Evolutionary conservation across 1,140 invertebrate species (phyloP), one percentile per base, ranked within the genome.

Genomic region (Bicyclus anynana): DNA sequence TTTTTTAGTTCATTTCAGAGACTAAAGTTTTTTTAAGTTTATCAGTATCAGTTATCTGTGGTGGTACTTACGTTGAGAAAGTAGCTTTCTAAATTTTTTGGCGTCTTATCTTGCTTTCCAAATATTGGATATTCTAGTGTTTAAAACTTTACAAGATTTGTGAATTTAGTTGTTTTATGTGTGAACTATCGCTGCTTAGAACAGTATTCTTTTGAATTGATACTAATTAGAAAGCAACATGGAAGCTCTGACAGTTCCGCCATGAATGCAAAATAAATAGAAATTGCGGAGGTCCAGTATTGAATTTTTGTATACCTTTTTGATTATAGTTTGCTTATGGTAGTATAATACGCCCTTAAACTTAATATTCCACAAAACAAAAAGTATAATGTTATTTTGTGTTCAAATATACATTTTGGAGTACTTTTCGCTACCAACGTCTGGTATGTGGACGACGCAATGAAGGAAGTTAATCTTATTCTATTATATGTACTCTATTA

Each of bases 211-310:
- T 49, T 57, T 67, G 52, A 40, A 50, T 48, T 20, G 52, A 67
- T 56, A 64, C 71, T 67, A 62, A 72, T 87, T 87, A 88, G 87
- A 89, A 89, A 89, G 84, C 87, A 89, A 89, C 87, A 89, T 89
- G 87, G 87, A 87, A 89, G 85, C 80, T 72, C 74, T 88, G 87
- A 89, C 87, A 89, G 87, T 89, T 89, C 87, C 85, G 87, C 87
- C 87, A 89, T 89, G 87, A 89, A 89, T 87, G 87, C 85, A 87
- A 89, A 88, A 88, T 88, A 87, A 89, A 89, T 84, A 85, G 78
- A 86, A 84, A 86, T 83, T 86, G 71, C 77, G 73, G 74, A 85
- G 81, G 80, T 86, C 73, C 58, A 55, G 55, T 67, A 59, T 42
- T 55, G 23, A 29, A 35, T 53, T 52, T 42, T 52, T 42, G 27